phyloP scores from a whole-genome alignment of 2,888 invertebrate species.

The Dolichopus griseipennis region DNA sequence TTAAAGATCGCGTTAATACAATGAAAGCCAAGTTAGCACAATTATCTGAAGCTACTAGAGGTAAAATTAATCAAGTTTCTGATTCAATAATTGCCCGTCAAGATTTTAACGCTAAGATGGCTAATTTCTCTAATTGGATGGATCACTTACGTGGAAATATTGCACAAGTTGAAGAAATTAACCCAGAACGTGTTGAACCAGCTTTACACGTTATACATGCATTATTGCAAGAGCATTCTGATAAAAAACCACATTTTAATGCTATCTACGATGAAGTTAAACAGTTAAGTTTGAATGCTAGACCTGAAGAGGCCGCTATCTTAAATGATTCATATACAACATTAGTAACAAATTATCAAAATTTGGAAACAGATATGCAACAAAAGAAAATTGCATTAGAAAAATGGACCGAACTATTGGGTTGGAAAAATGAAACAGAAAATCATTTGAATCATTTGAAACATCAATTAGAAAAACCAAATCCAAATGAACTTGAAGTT shows the following conservation, averaged over 20 bases:
- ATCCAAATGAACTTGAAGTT: conserved; percentile 59
- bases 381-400: conserved; percentile 66
- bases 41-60: conserved; percentile 65
- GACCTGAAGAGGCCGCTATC: conserved; percentile 64
- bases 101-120: conserved; percentile 71
- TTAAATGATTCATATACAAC: conserved; percentile 67
- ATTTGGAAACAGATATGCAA: conserved; percentile 62
- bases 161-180: conserved; percentile 70
- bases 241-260: conserved; percentile 68
- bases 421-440: conserved; percentile 70
- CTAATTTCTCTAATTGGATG: conserved; percentile 73
- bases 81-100: conserved; percentile 73
- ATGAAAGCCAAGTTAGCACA: conserved; percentile 66
- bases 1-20: conserved; percentile 64
- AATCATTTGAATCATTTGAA: conserved; percentile 72
- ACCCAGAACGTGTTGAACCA: conserved; percentile 70
- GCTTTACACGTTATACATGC: conserved; percentile 70
- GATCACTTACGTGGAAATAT: conserved; percentile 61
- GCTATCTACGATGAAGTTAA: conserved; percentile 77
- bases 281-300: conserved; percentile 58
- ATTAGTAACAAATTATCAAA: conserved; percentile 67
- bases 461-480: conserved; percentile 66
- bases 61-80: conserved; percentile 69
- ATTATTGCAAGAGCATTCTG: conserved; percentile 73
- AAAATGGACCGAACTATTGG: conserved; percentile 74